A percentile compares a stretch with the other conserved stretches of the same genome.
These are phyloP conservation scores for Cinclus cinclus DNA, from an alignment of 2,113 vertebrate species.

Conservation along the genomic window DNA sequence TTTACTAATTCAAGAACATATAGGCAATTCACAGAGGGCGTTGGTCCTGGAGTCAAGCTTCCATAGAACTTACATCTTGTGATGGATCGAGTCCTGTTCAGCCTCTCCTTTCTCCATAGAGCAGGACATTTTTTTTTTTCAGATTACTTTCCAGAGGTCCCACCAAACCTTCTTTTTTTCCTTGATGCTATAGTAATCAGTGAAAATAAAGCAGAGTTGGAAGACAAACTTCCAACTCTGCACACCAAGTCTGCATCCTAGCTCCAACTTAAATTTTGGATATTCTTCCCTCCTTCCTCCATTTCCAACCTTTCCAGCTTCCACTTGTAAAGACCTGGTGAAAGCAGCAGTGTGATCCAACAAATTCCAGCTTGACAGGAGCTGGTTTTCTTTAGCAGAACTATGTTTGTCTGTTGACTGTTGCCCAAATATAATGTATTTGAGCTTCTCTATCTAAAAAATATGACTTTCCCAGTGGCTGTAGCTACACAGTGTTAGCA, in stretches of 20 bases:
- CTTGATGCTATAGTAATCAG: neutral
- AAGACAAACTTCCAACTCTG: neutral
- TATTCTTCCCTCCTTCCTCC: neutral
- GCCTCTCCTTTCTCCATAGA: neutral
- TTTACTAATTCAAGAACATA: neutral
- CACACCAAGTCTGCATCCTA: neutral
- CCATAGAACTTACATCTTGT: neutral
- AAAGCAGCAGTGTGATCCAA: neutral
- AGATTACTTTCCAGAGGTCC: neutral
- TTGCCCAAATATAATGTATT: neutral
- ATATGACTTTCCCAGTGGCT: neutral
- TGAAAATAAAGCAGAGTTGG: neutral
- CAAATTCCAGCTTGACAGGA: neutral
- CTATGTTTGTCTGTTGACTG: neutral
- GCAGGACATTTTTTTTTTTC: neutral
- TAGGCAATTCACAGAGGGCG: neutral
- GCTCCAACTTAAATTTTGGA: neutral
- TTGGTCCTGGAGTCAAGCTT: neutral
- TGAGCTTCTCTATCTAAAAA: neutral
- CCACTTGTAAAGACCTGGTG: neutral
- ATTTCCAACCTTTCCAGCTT: neutral
- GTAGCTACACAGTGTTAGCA: neutral
- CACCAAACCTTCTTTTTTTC: neutral
- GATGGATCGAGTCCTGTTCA: neutral
- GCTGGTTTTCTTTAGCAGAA: neutral